These are phyloP conservation scores for Strigops habroptila DNA, from an alignment of 2,113 vertebrate species.

Conservation along the genomic window DNA sequence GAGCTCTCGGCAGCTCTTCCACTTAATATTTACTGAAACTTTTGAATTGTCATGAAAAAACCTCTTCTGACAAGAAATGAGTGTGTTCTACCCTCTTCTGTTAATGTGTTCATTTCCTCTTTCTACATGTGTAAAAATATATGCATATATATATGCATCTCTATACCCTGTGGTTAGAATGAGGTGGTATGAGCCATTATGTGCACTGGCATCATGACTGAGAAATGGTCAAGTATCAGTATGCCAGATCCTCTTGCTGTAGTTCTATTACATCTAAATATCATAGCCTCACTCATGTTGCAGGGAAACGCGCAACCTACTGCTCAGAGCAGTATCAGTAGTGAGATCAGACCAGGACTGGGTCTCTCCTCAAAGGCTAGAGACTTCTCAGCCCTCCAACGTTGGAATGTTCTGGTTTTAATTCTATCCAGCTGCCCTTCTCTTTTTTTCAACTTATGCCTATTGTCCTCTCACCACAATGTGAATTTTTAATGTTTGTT, in stretches of 20 bases:
- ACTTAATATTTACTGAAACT: background rate
- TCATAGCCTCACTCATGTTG: background rate
- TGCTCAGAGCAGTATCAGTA: background rate
- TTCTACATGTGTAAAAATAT: background rate
- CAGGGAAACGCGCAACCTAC: background rate
- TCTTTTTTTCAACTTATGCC: background rate
- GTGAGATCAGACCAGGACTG: background rate
- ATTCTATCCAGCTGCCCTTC: background rate
- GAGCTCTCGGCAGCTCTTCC: background rate
- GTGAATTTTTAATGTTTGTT: background rate
- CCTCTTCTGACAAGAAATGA: background rate
- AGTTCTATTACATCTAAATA: background rate
- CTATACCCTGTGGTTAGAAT: background rate
- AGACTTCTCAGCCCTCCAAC: background rate
- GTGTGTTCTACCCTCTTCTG: background rate
- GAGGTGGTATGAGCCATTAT: background rate
- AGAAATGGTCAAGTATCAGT: background rate
- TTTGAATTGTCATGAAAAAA: background rate
- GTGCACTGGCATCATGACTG: background rate
- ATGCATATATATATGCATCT: accelerated
- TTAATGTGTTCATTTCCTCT: background rate
- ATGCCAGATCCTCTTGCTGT: background rate
- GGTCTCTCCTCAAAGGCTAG: background rate
- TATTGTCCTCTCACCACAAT: background rate
- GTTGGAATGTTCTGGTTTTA: background rate